Evolutionary conservation across 2,797 vertebrate genomes (phyloP).

Genomic region (Amniataba percoides): DNA sequence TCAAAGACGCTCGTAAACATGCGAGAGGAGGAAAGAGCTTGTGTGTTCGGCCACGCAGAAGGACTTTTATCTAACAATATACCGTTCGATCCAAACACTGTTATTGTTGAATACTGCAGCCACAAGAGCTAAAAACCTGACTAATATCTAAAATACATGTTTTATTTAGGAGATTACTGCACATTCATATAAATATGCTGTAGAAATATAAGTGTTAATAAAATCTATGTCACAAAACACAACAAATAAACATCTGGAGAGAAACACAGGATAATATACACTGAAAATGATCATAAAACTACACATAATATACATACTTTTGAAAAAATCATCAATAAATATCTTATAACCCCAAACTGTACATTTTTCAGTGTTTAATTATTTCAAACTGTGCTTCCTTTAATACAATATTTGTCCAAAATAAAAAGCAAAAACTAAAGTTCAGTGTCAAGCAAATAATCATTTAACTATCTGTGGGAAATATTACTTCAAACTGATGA

Average conservation of each 20-base stretch:
- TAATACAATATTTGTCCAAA: no score
- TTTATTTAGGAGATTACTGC: accelerated
- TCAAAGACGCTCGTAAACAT: not conserved
- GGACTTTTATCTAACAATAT: not conserved
- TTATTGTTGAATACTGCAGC: no score
- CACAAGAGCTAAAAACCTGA: not conserved
- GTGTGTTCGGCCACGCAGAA: not conserved
- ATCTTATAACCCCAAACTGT: not conserved
- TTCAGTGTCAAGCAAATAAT: no score
- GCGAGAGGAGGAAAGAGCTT: not conserved
- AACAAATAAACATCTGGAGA: not conserved
- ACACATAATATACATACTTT: no score
- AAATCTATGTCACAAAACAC: no score
- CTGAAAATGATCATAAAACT: not conserved
- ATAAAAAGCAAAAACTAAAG: no score
- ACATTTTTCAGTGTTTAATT: no score
- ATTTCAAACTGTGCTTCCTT: no score
- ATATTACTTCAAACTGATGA: no score
- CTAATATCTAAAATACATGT: not conserved
- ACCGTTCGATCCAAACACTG: no score
- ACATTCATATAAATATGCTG: not conserved
- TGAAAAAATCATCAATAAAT: not conserved
- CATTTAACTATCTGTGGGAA: no score
- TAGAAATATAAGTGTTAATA: not conserved
- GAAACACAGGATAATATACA: not conserved